These are phyloP conservation scores for Anaspis maculata DNA, from an alignment of 2,888 invertebrate genomes.

Conservation along the genomic window DNA sequence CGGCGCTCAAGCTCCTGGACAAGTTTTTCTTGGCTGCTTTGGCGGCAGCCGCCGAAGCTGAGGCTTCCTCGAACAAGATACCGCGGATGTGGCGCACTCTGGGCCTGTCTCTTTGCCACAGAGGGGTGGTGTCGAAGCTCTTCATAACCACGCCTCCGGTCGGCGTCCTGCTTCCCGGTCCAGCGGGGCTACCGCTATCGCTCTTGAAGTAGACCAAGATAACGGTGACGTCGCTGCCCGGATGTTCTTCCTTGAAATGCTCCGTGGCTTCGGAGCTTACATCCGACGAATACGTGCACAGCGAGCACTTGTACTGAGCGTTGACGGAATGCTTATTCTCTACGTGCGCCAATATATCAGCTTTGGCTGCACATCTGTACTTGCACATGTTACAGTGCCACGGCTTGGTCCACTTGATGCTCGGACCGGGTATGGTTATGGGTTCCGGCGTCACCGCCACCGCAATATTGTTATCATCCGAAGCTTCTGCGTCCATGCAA, in stretches of 20 bases:
- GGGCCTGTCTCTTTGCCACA: constrained; percentile 53
- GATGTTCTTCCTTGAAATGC: constrained; percentile 55
- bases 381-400: constrained; percentile 67
- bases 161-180: constrained; percentile 2
- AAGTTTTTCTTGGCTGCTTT: constrained; percentile 22
- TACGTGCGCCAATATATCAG: constrained; percentile 54
- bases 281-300: constrained; percentile 54
- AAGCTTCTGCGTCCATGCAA: constrained; percentile 37
- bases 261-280: constrained; percentile 49
- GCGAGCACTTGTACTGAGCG: constrained; percentile 61
- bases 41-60: constrained; percentile 20
- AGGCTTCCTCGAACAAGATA: constrained; percentile 49
- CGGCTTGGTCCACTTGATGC: constrained; percentile 47
- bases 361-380: constrained; percentile 50
- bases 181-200: constrained; percentile 19
- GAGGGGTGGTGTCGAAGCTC: constrained; percentile 49
- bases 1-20: constrained; percentile 1
- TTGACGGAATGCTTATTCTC: constrained; percentile 53
- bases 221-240: constrained; percentile 38
- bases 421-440: too few relatives aligned
- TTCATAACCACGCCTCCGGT: too few relatives aligned
- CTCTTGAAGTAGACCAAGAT: constrained; percentile 50
- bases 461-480: constrained; percentile 11
- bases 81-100: constrained; percentile 45
- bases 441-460: not conserved